Evolutionary conservation across 2,888 invertebrate genomes (phyloP), one percentile per base, ranked within the genome.

Genomic region (Pyrochroa serraticornis): DNA sequence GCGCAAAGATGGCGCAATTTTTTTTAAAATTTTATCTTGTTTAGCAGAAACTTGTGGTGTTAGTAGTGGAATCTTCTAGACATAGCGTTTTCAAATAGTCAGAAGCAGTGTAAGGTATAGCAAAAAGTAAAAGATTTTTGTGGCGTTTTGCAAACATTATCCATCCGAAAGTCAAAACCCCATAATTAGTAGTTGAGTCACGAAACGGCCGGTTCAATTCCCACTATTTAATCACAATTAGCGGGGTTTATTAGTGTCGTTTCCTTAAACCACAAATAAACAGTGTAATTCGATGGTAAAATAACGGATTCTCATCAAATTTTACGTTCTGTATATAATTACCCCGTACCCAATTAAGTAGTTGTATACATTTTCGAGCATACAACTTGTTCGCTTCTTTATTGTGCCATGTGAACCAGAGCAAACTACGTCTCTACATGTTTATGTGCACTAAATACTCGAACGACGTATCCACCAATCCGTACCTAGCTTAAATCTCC

Each of bases 191-290:
- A 5, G 22, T 53, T n/a, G n/a, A 53, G 35, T 47, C 46, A 41
- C 41, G 41, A 53, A 34, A 34, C 47, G 46, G 46, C 53, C 33
- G 31, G 33, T 34, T 9, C 33, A 22, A 56, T 56, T 56, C 56
- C 52, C 60, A 56, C 52, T 57, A 60, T 60, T 60, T 52, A 57
- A 52, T 55, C 44, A 47, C 53, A 53, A 53, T 53, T 53, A 53
- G 53, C 35, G 41, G 13, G 36, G 41, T 53, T 55, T 55, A 55
- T 60, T 55, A 47, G 50, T 42, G 52, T 55, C 52, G 47, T 57
- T 60, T 58, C 50, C 57, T 53, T 42, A 56, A 60, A 45, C 52
- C 45, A 44, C 45, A 57, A 53, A 49, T 53, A 53, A 57, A 57
- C 56, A 49, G 42, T 57, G 47, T 59, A 54, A 54, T 60, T 55